Conservation (phyloP, 2,113 vertebrate species). For the Coryphaenoides rupestris region DNA sequence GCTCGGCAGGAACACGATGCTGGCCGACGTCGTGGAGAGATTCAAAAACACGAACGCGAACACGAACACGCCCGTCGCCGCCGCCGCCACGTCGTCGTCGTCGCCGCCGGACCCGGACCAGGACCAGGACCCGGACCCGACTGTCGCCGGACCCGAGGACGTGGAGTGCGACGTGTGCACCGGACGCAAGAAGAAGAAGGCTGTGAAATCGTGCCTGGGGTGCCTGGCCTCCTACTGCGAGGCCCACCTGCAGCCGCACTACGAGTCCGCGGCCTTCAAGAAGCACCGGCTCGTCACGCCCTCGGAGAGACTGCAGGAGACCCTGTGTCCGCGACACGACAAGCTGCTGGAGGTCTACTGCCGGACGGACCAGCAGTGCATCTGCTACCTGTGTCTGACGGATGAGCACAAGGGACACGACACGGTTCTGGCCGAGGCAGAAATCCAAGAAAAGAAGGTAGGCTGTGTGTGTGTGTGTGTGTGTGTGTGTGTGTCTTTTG, state of each 20-base stretch:
- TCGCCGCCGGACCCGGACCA: too few species aligned
- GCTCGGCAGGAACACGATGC: conserved; percentile 71
- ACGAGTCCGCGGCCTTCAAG: conserved; percentile 86
- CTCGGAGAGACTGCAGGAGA: conserved; percentile 60
- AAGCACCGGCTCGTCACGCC: conserved; percentile 86
- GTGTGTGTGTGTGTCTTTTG: too few species aligned
- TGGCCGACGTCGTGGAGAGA: conserved; percentile 73
- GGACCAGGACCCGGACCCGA: conserved; percentile 16
- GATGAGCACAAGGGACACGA: conserved; percentile 75
- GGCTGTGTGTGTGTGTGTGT: not conserved
- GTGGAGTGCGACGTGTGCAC: conserved; percentile 87
- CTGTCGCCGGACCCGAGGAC: conserved; percentile 55
- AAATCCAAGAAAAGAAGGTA: conserved; percentile 67
- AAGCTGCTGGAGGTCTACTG: conserved; percentile 78
- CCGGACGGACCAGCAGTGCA: conserved; percentile 65
- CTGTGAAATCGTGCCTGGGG: conserved; percentile 88
- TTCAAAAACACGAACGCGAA: conserved; percentile 52
- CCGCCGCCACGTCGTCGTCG: not conserved
- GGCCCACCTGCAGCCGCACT: conserved; percentile 89
- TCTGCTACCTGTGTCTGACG: conserved; percentile 75
- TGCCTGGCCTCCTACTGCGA: conserved; percentile 95
- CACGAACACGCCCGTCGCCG: not conserved
- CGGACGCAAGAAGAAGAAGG: conserved; percentile 84
- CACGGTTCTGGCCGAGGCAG: conserved; percentile 60
- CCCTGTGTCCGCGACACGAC: conserved; percentile 65